A percentile compares a stretch with the other conserved stretches of the same genome.
These are phyloP conservation scores for Pangasius mekongensis DNA, from an alignment of 2,797 vertebrate species.

Conservation along the genomic window DNA sequence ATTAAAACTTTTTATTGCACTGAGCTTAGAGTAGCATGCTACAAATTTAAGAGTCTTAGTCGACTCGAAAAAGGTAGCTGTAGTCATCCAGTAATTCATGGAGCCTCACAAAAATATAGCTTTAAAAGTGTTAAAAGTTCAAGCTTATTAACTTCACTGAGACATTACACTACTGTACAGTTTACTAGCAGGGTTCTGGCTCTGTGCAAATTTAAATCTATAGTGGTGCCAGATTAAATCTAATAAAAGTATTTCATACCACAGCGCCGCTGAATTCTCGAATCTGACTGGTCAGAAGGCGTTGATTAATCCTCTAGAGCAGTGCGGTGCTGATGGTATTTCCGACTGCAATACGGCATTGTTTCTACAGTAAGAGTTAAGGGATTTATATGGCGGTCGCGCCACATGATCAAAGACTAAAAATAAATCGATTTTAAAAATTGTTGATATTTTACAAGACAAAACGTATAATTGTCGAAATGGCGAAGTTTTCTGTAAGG, in stretches of 20 bases:
- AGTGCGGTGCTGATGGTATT: background rate
- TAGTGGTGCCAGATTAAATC: background rate
- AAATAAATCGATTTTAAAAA: background rate
- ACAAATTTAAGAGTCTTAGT: conserved; percentile 32
- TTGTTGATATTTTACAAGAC: background rate
- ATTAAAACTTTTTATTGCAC: conserved; percentile 61
- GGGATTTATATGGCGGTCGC: background rate
- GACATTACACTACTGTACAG: background rate
- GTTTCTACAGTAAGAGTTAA: background rate
- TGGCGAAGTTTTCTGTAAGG: too few relatives aligned
- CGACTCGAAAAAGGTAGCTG: conserved; percentile 44
- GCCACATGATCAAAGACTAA: background rate
- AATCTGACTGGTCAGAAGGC: background rate
- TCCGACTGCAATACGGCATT: background rate
- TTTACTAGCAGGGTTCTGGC: background rate
- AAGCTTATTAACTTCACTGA: conserved; percentile 20
- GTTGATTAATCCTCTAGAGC: too few relatives aligned
- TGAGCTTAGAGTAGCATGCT: conserved; percentile 37
- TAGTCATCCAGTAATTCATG: conserved; percentile 39
- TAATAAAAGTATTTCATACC: background rate
- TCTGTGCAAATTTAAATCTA: background rate
- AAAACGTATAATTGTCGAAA: too few relatives aligned
- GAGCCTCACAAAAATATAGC: conserved; percentile 31
- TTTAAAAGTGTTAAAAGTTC: conserved; percentile 27
- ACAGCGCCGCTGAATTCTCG: background rate